Conservation (phyloP, 2,888 invertebrate genomes). For the Brassicogethes aeneus region DNA sequence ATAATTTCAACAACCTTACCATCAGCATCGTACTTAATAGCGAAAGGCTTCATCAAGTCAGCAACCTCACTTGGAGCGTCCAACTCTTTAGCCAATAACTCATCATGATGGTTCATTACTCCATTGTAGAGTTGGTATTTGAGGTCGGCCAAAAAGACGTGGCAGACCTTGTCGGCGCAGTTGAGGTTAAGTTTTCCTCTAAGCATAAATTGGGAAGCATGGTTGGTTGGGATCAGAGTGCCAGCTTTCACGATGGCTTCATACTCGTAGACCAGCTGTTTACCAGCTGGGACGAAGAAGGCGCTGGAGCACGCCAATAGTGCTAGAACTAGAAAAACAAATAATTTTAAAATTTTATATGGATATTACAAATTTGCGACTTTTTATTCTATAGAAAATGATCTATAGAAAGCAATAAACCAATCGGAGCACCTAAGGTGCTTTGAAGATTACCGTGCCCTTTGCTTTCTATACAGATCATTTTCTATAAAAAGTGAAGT, state of each 20-base stretch:
- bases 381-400: too few relatives aligned
- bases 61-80: conserved; percentile 20
- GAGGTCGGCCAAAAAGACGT: conserved; percentile 29
- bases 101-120: conserved; percentile 10
- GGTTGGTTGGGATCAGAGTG: conserved; percentile 29
- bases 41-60: conserved; percentile 22
- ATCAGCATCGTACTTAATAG: conserved; percentile 20
- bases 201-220: conserved; percentile 33
- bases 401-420: too few relatives aligned
- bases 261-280: conserved; percentile 40
- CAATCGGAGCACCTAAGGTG: too few relatives aligned
- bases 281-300: conserved; percentile 40
- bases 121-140: conserved; percentile 34
- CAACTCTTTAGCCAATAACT: conserved; percentile 14
- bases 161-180: conserved; percentile 24
- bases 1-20: conserved; percentile 31
- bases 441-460: too few relatives aligned
- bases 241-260: conserved; percentile 36
- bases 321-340: conserved; percentile 6
- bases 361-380: too few relatives aligned
- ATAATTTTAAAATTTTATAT: conserved; percentile 3
- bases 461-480: too few relatives aligned
- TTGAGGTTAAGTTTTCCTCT: conserved; percentile 33
- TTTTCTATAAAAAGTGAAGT: too few relatives aligned
- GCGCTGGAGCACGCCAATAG: conserved; percentile 8